These are phyloP conservation scores for Plectus sambesii DNA, from an alignment of 1,140 invertebrate genomes.

Conservation along the genomic window DNA sequence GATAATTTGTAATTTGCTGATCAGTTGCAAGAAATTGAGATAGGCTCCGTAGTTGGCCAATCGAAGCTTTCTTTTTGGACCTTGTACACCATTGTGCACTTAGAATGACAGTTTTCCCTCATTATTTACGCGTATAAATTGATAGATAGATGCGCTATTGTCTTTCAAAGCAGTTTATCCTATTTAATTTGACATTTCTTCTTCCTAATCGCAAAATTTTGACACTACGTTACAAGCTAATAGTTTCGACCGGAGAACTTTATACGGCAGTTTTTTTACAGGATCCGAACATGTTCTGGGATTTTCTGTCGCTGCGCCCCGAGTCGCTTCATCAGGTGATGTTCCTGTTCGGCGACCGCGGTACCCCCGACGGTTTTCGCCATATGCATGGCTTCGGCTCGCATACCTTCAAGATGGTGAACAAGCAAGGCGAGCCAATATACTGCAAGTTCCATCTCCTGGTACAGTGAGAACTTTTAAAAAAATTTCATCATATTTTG, in stretches of 20 bases:
- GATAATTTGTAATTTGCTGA: slow-evolving; percentile 8
- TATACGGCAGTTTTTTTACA: slow-evolving; percentile 31
- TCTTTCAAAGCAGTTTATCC: too few relatives aligned
- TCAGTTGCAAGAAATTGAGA: too few relatives aligned
- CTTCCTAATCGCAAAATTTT: too few relatives aligned
- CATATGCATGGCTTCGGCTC: slow-evolving; percentile 92
- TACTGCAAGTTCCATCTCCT: slow-evolving; percentile 91
- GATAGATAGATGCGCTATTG: too few relatives aligned
- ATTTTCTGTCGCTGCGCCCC: slow-evolving; percentile 75
- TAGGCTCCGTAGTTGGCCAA: too few relatives aligned
- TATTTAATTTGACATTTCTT: background rate
- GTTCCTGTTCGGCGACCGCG: slow-evolving; percentile 76
- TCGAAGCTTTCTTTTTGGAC: slow-evolving; percentile 16
- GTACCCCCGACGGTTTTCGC: slow-evolving; percentile 78
- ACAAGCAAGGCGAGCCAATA: slow-evolving; percentile 60
- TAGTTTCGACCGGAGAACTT: background rate
- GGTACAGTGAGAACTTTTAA: slow-evolving; percentile 47
- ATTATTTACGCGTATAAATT: too few relatives aligned
- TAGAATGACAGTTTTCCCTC: too few relatives aligned
- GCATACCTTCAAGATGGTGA: slow-evolving; percentile 85
- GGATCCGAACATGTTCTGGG: slow-evolving; percentile 88
- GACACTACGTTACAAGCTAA: too few relatives aligned
- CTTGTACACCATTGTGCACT: background rate
- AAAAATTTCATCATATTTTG: too few relatives aligned
- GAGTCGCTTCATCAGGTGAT: slow-evolving; percentile 76